Base-by-base conservation (phyloP, 2,797 vertebrate genomes). In the Margarornis squamiger region DNA sequence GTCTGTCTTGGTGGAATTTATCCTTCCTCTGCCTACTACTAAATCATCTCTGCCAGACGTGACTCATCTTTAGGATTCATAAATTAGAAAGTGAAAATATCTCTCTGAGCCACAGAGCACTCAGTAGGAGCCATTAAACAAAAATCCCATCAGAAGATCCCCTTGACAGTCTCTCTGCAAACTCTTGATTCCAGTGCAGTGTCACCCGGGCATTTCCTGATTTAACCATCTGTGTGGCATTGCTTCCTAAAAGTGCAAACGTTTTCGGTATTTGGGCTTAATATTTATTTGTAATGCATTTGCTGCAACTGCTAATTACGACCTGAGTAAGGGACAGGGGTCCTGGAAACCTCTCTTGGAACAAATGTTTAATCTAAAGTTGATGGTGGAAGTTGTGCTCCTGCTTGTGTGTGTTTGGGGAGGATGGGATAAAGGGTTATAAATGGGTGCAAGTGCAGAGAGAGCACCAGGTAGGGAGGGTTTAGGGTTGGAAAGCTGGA, bases 51-150 rank as follows among this genome's bases (percentile, higher is more conserved):
- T 81, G 70, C 76, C 90, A 97, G 94, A 96, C 90, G 38, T 94
- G 95, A 96, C 79, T 95, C 95, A 95, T 96, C 78, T 74, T 92
- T 39, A 71, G 65, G 70, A 75, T 78, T 92, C 90, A 92, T 95
- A 92, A 95, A 93, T 94, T 73, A 95, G 63, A 43, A 73, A 94
- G 83, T 45, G 63, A 78, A 90, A 94, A 90, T 86, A 90, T 65
- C 66, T 89, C 61, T 63, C 49, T 84, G 61, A 93, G 89, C 84
- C 68, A 51, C 39, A 26, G 51, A 75, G 54, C 57, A 58, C 76
- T 89, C 39, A 52, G 66, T 8, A 83, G 75, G 91, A 92, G 38
- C 32, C 62, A 72, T 90, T 61, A 6, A 76, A 83, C 24, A 82
- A 57, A 71, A 66, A 73, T 36, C 71, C 32, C 55, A 34, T 63